Evolutionary conservation across 2,797 vertebrate species (phyloP), one percentile per base, ranked within the genome.

Genomic region (Clarias laeviceps): DNA sequence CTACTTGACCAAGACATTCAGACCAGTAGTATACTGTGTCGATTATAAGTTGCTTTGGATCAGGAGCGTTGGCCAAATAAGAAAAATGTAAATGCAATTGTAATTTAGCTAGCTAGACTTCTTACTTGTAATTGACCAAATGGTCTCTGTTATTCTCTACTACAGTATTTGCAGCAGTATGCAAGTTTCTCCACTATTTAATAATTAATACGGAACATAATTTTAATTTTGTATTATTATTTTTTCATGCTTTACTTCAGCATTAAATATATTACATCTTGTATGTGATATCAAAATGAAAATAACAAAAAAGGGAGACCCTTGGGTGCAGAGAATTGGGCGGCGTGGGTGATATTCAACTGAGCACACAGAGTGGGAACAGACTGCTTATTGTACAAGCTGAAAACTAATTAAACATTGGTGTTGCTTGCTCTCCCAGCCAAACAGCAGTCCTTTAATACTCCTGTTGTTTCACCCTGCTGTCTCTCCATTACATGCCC

Each of bases 331-430:
- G 22, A 57, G 57, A 37, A n/a, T 61, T 61, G 32, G 32, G 11
- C 20, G 37, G 32, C 32, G 12, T 78, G 56, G 74, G 29, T 78
- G 45, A 76, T 83, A 86, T 88, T 90, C 88, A 89, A 81, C 78
- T 40, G 84, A 88, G 77, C 82, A 88, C 88, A 79, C 88, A 82
- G 84, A 85, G 87, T 85, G 85, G 32, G 89, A 93, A 94, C 93
- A 93, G 91, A 93, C 89, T 54, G 68, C 54, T 64, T 86, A 92
- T 94, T 95, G 93, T 95, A 89, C 69, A 34, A 57, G 0, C 62
- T 89, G 85, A 90, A 93, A 92, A 89, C 91, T 91, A 89, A 94
- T 94, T 94, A 93, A 94, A 94, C 92, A 92, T 81, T 84, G 84
- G 91, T 93, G 93, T 94, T 92, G 92, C 86, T 92, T 87, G 90